Percentiles rank a stretch among this genome's conserved stretches.
Evolutionary conservation across 2,797 vertebrate species (phyloP).

Genomic region (Chiroxiphia lanceolata): DNA sequence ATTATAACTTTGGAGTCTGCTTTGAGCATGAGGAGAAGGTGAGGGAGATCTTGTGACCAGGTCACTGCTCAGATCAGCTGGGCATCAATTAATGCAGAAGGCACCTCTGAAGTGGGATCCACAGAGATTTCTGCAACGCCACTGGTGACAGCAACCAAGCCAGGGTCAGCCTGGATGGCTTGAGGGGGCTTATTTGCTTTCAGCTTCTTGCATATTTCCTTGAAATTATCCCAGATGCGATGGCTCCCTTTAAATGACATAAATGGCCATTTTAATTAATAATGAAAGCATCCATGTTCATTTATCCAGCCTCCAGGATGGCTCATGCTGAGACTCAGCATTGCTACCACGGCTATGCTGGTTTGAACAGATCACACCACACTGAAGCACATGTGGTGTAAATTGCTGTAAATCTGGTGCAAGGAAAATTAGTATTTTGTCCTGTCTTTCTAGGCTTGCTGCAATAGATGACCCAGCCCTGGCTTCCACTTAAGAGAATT

Average conservation of each 20-base stretch:
- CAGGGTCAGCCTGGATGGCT: not conserved
- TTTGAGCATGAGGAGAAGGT: not conserved
- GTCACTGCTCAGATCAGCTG: not conserved
- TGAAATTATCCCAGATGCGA: not conserved
- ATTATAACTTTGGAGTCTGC: not conserved
- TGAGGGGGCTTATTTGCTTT: not conserved
- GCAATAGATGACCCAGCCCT: not conserved
- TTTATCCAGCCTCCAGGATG: not conserved
- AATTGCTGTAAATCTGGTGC: not conserved
- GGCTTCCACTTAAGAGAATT: not conserved
- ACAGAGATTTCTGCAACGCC: not conserved
- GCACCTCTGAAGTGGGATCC: not conserved
- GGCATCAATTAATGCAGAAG: not conserved
- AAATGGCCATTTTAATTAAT: not conserved
- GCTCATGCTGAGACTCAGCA: not conserved
- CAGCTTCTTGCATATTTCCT: not conserved
- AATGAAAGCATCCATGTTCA: not conserved
- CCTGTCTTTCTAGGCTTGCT: not conserved
- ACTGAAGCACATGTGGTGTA: not conserved
- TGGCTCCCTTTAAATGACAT: not conserved
- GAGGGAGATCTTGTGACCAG: rapidly evolving
- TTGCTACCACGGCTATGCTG: not conserved
- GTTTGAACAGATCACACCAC: not conserved
- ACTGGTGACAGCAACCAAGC: not conserved
- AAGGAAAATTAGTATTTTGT: not conserved